Evolutionary conservation across 2,888 invertebrate species (phyloP).

Genomic region (Meloe dianella): DNA sequence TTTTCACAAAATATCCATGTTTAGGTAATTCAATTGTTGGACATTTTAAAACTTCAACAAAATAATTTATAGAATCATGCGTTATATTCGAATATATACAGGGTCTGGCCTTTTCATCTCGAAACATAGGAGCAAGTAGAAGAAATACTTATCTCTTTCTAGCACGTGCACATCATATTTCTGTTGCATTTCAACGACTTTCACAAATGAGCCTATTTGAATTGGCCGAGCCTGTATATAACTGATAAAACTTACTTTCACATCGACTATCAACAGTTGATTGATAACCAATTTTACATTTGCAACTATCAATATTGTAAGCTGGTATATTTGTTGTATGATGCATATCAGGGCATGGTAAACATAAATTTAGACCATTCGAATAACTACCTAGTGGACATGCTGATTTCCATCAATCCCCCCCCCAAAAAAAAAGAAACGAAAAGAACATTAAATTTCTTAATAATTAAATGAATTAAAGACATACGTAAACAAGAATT

Average conservation of each 20-base stretch:
- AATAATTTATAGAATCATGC: background rate
- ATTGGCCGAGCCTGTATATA: background rate
- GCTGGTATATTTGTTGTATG: conserved; percentile 67
- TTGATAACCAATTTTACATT: conserved; percentile 68
- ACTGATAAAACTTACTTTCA: conserved; percentile 59
- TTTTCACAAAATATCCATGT: conserved; percentile 72
- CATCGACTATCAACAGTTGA: conserved; percentile 61
- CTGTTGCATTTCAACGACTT: no score
- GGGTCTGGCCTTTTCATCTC: no score
- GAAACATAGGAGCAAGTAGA: no score
- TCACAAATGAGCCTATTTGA: no score
- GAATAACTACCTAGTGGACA: conserved; percentile 72
- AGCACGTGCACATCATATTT: no score
- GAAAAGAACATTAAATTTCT: background rate
- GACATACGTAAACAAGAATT: conserved; percentile 67
- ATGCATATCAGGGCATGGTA: conserved; percentile 69
- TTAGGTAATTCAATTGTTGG: conserved; percentile 65
- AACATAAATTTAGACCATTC: conserved; percentile 61
- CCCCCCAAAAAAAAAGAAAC: background rate
- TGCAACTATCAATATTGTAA: conserved; percentile 64
- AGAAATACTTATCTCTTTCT: no score
- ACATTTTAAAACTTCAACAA: conserved; percentile 64
- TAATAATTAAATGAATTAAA: background rate
- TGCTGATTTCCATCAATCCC: conserved; percentile 58
- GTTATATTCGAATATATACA: background rate